Evolutionary conservation across 2,797 vertebrate genomes (phyloP).

Genomic region (Gymnodraco acuticeps): DNA sequence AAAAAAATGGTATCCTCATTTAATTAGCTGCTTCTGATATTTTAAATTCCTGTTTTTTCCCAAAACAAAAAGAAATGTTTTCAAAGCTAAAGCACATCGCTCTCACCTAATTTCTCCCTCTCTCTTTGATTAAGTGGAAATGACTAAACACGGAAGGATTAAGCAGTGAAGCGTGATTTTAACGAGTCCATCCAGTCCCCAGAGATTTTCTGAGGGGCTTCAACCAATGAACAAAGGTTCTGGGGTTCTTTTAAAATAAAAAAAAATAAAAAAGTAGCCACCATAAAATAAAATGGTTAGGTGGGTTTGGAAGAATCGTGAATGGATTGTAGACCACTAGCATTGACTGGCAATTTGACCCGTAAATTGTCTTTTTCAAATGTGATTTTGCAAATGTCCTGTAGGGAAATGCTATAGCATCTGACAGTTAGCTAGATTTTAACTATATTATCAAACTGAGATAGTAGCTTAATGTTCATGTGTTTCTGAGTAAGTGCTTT

Average conservation of each 20-base stretch:
- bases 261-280: neutral
- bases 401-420: neutral
- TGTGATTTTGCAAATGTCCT: conserved; percentile 2
- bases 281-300: conserved; percentile 35
- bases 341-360: conserved; percentile 8
- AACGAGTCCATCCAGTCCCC: conserved; percentile 70
- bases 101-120: conserved; percentile 18
- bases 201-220: conserved; percentile 55
- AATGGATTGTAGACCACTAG: conserved; percentile 13
- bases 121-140: conserved; percentile 66
- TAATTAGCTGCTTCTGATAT: neutral
- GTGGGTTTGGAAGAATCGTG: conserved; percentile 15
- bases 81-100: conserved; percentile 7
- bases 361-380: neutral
- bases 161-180: conserved; percentile 77
- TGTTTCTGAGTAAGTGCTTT: neutral
- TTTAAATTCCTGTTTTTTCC: neutral
- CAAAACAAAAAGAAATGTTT: conserved; percentile 21
- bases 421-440: neutral
- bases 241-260: neutral
- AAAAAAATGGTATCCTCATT: neutral
- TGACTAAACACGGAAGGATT: conserved; percentile 71
- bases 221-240: conserved; percentile 49
- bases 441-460: conserved; percentile 24
- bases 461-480: conserved; percentile 2